Base-by-base conservation (phyloP, 2,888 invertebrate genomes). In the Axea sp. region DNA sequence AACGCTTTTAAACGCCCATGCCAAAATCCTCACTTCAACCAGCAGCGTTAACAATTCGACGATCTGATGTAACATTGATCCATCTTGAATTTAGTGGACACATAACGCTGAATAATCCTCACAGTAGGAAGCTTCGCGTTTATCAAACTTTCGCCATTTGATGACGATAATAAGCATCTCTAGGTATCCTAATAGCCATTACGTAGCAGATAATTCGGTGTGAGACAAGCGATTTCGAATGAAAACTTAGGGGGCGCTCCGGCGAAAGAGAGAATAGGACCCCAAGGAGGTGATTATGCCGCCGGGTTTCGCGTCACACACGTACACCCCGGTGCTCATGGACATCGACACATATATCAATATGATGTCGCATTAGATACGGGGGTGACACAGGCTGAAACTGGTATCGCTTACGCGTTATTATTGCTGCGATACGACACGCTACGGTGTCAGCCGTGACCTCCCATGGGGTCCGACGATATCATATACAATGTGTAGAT, bases 341-440 rank as follows among this genome's bases (percentile, higher is more conserved):
- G 26, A 57, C 43, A 73, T 62, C 67, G 24, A 72, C 53, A 59
- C 59, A 74, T 68, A 80, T 81, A 81, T 76, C 75, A 73, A 73
- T 78, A 80, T 78, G 80, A 81, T 81, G 82, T 82, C 81, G 81
- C 79, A 82, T 84, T 82, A 84, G 82, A 76, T 69, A 73, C 73
- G 77, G 77, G 78, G 69, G 76, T 69, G 73, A 76, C 59, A 73
- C 71, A 39, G 73, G 65, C 64, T 74, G 72, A 73, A 73, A 75
- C 67, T 73, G 81, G 83, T 86, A 86, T 86, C 86, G 86, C 86
- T 86, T 86, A 85, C 86, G 84, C 84, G 84, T 87, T 86, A 86
- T 87, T 86, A 86, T 86, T 86, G 83, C 85, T 84, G 85, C 84
- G 84, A 86, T 86, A 86, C 84, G 86, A 85, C 83, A 86, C 84